Evolutionary conservation across 2,797 vertebrate species (phyloP), one percentile per base, ranked within the genome.

Genomic region (Cynodonichthys magdalenae): DNA sequence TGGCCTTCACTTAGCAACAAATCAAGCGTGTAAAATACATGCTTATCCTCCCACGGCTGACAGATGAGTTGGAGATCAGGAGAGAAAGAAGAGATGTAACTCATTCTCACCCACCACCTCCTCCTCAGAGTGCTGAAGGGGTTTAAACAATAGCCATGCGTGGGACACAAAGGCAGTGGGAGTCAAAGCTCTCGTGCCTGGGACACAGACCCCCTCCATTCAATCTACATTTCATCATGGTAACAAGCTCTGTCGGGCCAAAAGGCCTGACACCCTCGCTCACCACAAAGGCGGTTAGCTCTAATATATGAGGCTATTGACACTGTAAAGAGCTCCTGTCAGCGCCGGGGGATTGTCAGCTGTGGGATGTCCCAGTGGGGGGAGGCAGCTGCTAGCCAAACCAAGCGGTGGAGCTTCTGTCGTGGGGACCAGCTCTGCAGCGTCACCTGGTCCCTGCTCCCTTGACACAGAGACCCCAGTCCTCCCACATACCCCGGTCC

Each of bases 281-380:
- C 73, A 18, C 78, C 87, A 94, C 93, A 94, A 94, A 93, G 87
- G 92, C 92, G 84, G 90, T 94, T 94, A 93, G 88, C 91, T 87
- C 87, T 94, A 93, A 95, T 94, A 94, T 93, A 95, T 94, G 92
- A 89, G 92, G 84, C 92, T 85, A 92, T 93, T 93, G 92, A 93
- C 92, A 92, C 82, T 91, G 88, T 93, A 92, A 92, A 91, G 91
- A 89, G 90, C 87, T 85, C 88, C 92, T 90, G 92, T 92, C 90
- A 90, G 76, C 81, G 66, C 81, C 75, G 69, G 81, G 83, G 87
- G 81, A 80, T 87, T 90, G 92, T 94, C 93, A 94, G 93, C 93
- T 93, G 93, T 91, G 89, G 89, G 87, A 92, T 68, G 88, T 90
- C 90, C 92, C 93, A 92, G 92, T 87, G 80, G 88, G 92, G 89